Base-by-base conservation (phyloP, 2,797 vertebrate genomes). In the Cercopithecus hamlyni region DNA sequence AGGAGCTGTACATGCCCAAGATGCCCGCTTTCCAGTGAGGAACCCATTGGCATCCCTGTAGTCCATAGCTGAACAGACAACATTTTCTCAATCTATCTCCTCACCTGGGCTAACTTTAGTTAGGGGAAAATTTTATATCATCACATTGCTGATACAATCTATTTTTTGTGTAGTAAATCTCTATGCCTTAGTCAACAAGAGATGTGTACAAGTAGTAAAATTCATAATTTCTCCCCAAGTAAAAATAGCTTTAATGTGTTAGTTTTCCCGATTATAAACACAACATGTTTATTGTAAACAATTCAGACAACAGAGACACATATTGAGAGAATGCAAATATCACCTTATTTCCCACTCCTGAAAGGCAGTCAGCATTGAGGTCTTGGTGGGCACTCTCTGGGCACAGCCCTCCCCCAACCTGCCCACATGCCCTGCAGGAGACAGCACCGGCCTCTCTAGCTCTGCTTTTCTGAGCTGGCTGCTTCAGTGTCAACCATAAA, bases 201-300 rank as follows among this genome's bases (percentile, higher is more conserved):
- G 13, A 85, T 86, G 7, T 70, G 10, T 77, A 79, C 22, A 89
- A 85, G 15, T 58, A 55, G 30, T 26, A 76, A 90, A 75, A 80
- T 55, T 55, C 17, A 20, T 84, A 64, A 55, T 79, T 93, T 81
- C 33, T 26, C 19, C 27, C 13, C 0, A 79, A 92, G 84, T 82
- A 85, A 93, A 82, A 88, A 58, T 73, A 79, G 7, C 19, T 93
- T 84, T 90, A 81, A 85, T 58, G 33, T 86, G 19, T 88, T 77
- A 43, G 11, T 75, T 96, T 95, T 57, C 41, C 61, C 76, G 13
- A 83, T 83, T 86, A 80, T 8, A 45, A 86, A 82, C 76, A 14
- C 13, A 89, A 67, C 26, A 33, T 41, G 33, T 73, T 90, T 84
- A 73, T 77, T 85, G 0, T 72, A 92, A 70, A 86, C 22, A 88